A percentile compares a stretch with the other conserved stretches of the same genome.
These are phyloP conservation scores for Drosophila aldrichi DNA, from an alignment of 2,888 invertebrate genomes.

Conservation along the genomic window DNA sequence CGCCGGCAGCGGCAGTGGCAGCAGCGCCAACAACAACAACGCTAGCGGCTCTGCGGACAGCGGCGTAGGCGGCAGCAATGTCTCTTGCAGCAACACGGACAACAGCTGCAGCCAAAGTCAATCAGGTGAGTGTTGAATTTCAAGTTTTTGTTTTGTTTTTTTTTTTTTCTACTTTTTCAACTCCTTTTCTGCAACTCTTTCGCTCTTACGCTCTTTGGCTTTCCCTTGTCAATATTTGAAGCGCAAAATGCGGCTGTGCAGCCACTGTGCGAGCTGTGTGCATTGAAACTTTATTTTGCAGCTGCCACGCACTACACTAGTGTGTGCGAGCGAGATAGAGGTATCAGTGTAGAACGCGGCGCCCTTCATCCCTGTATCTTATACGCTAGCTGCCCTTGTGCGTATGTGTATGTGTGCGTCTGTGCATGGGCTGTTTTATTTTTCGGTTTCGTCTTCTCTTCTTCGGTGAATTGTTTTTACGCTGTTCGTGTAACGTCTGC, in stretches of 20 bases:
- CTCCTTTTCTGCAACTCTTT: conserved; percentile 21
- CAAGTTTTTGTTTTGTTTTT: conserved; percentile 35
- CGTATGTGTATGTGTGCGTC: neutral
- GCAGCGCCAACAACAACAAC: conserved; percentile 47
- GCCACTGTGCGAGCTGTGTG: conserved; percentile 37
- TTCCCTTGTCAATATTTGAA: conserved; percentile 32
- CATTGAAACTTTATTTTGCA: conserved; percentile 45
- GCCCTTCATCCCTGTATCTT: conserved; percentile 55
- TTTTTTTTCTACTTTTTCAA: neutral
- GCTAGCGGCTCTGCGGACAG: conserved; percentile 71
- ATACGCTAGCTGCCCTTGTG: conserved; percentile 10
- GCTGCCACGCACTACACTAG: conserved; percentile 33
- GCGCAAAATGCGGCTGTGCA: conserved; percentile 6
- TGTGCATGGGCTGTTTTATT: neutral
- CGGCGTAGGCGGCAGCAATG: conserved; percentile 69
- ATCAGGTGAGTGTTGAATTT: conserved; percentile 76
- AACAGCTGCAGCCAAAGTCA: conserved; percentile 81
- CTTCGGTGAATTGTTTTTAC: neutral
- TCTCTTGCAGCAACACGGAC: conserved; percentile 75
- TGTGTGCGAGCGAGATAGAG: conserved; percentile 11
- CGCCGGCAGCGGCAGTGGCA: conserved; percentile 32
- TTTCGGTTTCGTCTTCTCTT: conserved; percentile 7
- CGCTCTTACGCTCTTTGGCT: conserved; percentile 28
- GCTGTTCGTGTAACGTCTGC: conserved; percentile 3
- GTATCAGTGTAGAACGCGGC: conserved; percentile 4